A percentile compares a stretch with the other conserved stretches of the same genome.
Evolutionary conservation across 2,797 vertebrate genomes (phyloP).

Genomic region (Discoglossus pictus): DNA sequence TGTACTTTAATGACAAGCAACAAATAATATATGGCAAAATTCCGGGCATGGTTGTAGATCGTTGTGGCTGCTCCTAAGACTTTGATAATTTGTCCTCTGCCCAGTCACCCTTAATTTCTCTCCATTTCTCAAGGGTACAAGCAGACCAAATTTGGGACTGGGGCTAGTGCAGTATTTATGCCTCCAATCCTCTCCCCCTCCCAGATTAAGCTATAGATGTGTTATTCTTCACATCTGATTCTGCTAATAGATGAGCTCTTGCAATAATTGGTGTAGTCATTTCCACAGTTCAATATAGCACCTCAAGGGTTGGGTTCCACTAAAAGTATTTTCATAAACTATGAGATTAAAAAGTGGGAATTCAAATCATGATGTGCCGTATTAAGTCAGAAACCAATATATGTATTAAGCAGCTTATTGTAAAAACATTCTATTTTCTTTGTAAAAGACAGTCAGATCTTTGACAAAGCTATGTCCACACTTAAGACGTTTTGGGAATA

Average conservation of each 20-base stretch:
- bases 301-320: conserved; percentile 9
- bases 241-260: conserved; percentile 40
- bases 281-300: conserved; percentile 18
- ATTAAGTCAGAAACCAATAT: conserved; percentile 5
- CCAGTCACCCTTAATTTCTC: conserved; percentile 44
- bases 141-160: conserved; percentile 40
- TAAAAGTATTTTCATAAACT: conserved; percentile 3
- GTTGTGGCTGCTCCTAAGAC: conserved; percentile 93
- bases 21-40: conserved; percentile 99
- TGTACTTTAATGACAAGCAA: conserved; percentile 99
- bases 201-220: conserved; percentile 42
- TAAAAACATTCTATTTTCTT: conserved; percentile 10
- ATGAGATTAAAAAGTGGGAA: neutral
- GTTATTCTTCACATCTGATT: conserved; percentile 26
- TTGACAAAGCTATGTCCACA: conserved; percentile 14
- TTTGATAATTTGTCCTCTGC: conserved; percentile 29
- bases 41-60: conserved; percentile 97
- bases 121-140: conserved; percentile 54
- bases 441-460: conserved; percentile 12
- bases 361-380: conserved; percentile 29
- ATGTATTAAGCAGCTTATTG: conserved; percentile 15
- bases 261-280: conserved; percentile 27
- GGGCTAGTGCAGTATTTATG: conserved; percentile 34
- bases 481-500: neutral
- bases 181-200: conserved; percentile 21